Conservation (phyloP, 1,140 invertebrate genomes). For the Eurytemora carolleeae region DNA sequence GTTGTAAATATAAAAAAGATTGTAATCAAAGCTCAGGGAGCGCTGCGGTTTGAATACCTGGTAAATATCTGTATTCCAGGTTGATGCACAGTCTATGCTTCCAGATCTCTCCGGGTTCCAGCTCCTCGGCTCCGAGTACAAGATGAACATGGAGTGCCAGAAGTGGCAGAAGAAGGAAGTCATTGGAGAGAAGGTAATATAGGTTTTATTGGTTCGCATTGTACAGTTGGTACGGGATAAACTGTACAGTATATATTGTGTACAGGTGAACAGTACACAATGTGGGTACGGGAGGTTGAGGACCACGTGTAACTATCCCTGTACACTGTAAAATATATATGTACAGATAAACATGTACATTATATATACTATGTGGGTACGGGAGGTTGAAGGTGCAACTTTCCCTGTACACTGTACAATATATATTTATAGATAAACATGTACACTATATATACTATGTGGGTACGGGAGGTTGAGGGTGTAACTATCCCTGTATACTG, state of each 20-base stretch:
- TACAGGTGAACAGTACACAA: not conserved
- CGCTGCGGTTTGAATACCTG: not conserved
- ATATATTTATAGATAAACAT: too few relatives aligned
- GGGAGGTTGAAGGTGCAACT: not conserved
- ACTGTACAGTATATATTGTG: not conserved
- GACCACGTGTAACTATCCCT: too few relatives aligned
- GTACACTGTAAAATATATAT: too few relatives aligned
- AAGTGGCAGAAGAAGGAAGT: not conserved
- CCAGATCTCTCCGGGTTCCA: constrained; percentile 56
- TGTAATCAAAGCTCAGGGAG: too few relatives aligned
- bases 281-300: not conserved
- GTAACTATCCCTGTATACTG: constrained; percentile 7
- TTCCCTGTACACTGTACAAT: too few relatives aligned
- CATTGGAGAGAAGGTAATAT: not conserved
- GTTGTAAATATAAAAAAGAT: too few relatives aligned
- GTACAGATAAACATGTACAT: too few relatives aligned
- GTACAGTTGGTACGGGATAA: not conserved
- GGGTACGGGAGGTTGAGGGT: not conserved
- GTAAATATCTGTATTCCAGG: constrained; percentile 19
- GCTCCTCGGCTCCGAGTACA: constrained; percentile 12
- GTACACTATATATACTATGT: constrained; percentile 1
- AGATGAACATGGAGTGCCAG: not conserved
- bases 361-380: not conserved
- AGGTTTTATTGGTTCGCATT: not conserved
- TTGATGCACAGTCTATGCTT: constrained; percentile 52